Percentiles rank a stretch among this genome's conserved stretches.
Evolutionary conservation across 1,140 invertebrate genomes (phyloP).

Genomic region (Subanguina moxae): DNA sequence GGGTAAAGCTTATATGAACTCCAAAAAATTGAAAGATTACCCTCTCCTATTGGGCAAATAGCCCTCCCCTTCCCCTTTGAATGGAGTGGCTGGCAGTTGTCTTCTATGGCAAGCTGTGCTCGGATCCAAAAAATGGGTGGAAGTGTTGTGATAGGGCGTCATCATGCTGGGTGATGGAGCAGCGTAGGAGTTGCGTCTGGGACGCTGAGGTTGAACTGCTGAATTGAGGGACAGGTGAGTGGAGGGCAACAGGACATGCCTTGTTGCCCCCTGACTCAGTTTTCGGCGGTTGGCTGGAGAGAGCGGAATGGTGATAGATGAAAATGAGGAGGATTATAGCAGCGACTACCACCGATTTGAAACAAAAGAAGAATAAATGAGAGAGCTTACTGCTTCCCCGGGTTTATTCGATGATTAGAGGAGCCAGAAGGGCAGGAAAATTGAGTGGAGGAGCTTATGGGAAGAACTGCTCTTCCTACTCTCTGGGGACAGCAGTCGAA

Average conservation of each 20-base stretch:
- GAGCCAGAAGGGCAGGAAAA: too few species aligned
- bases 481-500: background rate
- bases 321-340: too few species aligned
- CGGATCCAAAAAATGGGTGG: conserved; percentile 1
- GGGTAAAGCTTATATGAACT: too few species aligned
- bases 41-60: background rate
- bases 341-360: background rate
- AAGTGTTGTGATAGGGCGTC: background rate
- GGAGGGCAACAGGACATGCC: background rate
- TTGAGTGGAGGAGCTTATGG: too few species aligned
- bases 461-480: too few species aligned
- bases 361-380: background rate
- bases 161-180: background rate
- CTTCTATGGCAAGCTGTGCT: background rate
- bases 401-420: too few species aligned
- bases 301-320: background rate
- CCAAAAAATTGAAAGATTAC: background rate
- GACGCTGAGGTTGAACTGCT: background rate
- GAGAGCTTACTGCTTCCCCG: background rate
- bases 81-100: background rate
- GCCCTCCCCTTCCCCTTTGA: background rate
- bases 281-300: conserved; percentile 3
- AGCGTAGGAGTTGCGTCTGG: background rate
- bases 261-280: conserved; percentile 2
- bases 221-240: background rate